These are phyloP conservation scores for Sminthurinus aureus DNA, from an alignment of 2,888 invertebrate species.

Conservation along the genomic window DNA sequence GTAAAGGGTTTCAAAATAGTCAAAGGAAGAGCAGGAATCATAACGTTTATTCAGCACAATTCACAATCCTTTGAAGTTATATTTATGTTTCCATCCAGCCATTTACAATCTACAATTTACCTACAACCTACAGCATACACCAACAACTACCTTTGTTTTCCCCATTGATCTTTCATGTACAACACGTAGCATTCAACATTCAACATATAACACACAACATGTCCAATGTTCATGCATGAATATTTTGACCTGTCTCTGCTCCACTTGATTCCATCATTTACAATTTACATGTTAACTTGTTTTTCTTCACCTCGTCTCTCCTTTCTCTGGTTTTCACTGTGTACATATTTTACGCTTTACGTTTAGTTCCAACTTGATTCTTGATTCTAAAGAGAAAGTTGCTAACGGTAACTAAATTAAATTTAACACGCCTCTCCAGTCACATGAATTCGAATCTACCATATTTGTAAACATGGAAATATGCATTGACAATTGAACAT, in stretches of 20 bases:
- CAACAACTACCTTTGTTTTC: neutral
- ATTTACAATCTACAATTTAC: too few species aligned
- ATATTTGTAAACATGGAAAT: too few species aligned
- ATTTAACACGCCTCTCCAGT: neutral
- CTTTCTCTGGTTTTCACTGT: too few species aligned
- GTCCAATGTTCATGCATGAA: too few species aligned
- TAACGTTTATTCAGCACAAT: constrained; percentile 25
- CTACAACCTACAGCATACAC: neutral
- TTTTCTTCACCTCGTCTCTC: neutral
- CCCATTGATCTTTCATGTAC: neutral
- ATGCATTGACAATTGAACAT: too few species aligned
- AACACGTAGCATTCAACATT: too few species aligned
- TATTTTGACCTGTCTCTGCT: neutral
- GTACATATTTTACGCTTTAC: too few species aligned
- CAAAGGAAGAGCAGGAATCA: constrained; percentile 11
- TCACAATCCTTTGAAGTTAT: constrained; percentile 12
- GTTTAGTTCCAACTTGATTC: too few species aligned
- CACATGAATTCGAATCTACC: too few species aligned
- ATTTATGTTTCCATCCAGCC: neutral
- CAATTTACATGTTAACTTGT: neutral
- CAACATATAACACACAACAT: too few species aligned
- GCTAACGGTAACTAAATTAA: neutral
- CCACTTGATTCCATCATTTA: neutral
- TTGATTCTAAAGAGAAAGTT: neutral
- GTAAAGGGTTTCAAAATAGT: neutral